phyloP scores from a whole-genome alignment of 2,113 vertebrate genomes.

The Ceyx margarethae region DNA sequence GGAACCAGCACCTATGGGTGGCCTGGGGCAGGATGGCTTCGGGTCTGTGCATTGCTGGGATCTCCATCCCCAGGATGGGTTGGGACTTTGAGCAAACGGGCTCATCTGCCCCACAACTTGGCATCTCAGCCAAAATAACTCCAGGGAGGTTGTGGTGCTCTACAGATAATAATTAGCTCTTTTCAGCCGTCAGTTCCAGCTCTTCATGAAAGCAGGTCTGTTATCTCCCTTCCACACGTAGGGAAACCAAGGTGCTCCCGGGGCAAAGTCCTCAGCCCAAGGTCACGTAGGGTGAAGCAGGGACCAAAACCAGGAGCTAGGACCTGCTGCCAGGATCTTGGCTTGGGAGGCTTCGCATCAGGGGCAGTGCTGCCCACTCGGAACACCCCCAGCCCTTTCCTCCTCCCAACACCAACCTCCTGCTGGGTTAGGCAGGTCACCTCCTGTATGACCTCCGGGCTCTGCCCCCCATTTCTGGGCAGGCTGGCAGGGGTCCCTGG shows the following conservation, averaged over 20 bases:
- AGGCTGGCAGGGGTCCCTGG: neutral
- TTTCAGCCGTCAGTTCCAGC: neutral
- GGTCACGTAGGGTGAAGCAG: rapidly evolving
- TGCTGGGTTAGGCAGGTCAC: neutral
- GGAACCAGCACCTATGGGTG: rapidly evolving
- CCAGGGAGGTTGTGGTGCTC: neutral
- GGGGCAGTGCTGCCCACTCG: neutral
- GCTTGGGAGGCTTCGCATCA: neutral
- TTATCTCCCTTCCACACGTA: neutral
- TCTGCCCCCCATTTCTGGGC: neutral
- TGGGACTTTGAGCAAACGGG: neutral
- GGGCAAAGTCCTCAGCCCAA: neutral
- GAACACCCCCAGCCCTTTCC: neutral
- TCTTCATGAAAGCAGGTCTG: neutral
- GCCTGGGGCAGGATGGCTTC: rapidly evolving
- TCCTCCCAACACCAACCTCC: neutral
- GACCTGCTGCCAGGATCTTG: neutral
- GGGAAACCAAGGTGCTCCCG: neutral
- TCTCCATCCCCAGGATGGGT: neutral
- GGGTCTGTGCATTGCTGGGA: rapidly evolving
- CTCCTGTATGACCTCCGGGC: neutral
- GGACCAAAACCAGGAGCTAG: neutral
- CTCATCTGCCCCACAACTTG: rapidly evolving
- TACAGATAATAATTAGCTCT: neutral
- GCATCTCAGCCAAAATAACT: neutral